Evolutionary conservation across 2,888 invertebrate species (phyloP), one percentile per base, ranked within the genome.

Genomic region (Sarcophaga caerulescens): DNA sequence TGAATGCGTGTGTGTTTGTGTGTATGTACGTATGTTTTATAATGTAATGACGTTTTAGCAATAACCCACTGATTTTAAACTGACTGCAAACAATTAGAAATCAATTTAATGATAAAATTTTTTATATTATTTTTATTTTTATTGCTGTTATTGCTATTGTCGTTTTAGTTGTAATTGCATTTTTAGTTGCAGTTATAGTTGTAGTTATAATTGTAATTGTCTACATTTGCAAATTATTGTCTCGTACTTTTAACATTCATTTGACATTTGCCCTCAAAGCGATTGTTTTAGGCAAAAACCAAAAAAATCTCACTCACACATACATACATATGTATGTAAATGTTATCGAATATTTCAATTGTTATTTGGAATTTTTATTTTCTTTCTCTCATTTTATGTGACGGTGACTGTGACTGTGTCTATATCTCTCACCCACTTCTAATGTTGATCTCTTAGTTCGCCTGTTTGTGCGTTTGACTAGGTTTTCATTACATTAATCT

Each of bases 81-180:
- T 65, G 77, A 75, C 70, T 70, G 35, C 78, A 79, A 79, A 76
- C 82, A 85, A 85, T 85, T 80, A 80, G 73, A 85, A 82, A 82
- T 85, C 79, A 76, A 82, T 85, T 82, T 76, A 57, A 62, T 68
- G 35, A 78, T 70, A 70, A 52, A 21, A 57, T 5, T 80, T 57
- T 52, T 4, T 47, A 47, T 47, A 14, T 47, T 14, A 14, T 47
- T 4, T 47, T 47, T 47, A 14, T 14, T 47, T 1, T 3, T 14
- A 14, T 47, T 17, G 14, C 2, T 69, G 69, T 77, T 77, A 60
- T 74, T 81, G 77, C 75, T 57, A 35, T 81, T 65, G 65, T 69
- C 73, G 77, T 68, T 63, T 21, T 62, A 76, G 19, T 65, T 75
- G 80, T 71, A 75, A 66, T 17, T 81, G 60, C 66, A 66, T 57